phyloP scores from a whole-genome alignment of 92 coral and sea anemone genomes.

The Actinostola sp. region DNA sequence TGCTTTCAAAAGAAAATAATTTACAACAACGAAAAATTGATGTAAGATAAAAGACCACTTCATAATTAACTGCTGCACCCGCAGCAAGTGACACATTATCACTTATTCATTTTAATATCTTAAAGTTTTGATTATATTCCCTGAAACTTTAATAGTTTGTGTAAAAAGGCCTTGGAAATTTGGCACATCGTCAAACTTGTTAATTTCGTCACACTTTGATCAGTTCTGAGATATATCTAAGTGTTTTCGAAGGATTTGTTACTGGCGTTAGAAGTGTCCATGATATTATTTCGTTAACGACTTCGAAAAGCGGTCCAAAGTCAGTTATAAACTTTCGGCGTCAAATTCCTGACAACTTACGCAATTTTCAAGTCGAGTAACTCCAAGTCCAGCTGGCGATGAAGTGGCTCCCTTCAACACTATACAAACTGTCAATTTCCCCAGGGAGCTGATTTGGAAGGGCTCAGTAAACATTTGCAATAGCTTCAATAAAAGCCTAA shows the following conservation, averaged over 20 bases:
- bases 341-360: slow-evolving; percentile 36
- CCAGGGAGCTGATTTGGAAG: slow-evolving; percentile 23
- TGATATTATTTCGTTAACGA: background rate
- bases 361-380: slow-evolving; percentile 44
- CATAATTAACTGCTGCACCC: slow-evolving; percentile 16
- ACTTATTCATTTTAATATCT: slow-evolving; percentile 2
- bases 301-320: background rate
- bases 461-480: slow-evolving; percentile 49
- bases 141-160: slow-evolving; percentile 18
- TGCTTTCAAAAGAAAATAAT: slow-evolving; percentile 13
- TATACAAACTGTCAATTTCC: slow-evolving; percentile 27
- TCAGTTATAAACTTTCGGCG: background rate
- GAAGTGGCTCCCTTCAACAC: slow-evolving; percentile 26
- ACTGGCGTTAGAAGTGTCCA: no score
- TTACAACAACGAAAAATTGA: slow-evolving; percentile 5
- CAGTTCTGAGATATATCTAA: no score
- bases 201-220: background rate
- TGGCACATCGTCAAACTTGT: background rate
- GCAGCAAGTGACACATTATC: background rate
- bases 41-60: slow-evolving; percentile 18
- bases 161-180: slow-evolving; percentile 9
- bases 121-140: slow-evolving; percentile 2
- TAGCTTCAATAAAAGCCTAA: slow-evolving; percentile 57
- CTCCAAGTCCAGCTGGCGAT: slow-evolving; percentile 31
- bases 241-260: no score